A percentile compares a stretch with the other conserved stretches of the same genome.
Conservation (phyloP, 2,888 invertebrate genomes). For the Pyrrhia umbra region DNA sequence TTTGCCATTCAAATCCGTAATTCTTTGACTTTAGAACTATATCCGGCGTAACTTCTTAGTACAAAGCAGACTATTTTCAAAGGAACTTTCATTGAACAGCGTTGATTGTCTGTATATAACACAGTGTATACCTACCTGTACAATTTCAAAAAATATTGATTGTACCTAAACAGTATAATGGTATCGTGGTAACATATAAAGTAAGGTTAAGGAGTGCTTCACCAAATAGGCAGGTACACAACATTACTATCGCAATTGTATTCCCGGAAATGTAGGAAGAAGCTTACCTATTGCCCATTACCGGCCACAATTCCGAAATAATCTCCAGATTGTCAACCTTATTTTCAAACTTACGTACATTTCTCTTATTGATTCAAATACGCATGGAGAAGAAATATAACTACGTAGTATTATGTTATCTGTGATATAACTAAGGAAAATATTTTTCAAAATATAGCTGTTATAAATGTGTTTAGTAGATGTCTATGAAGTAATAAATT, state of each 20-base stretch:
- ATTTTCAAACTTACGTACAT: background rate
- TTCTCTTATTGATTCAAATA: slow-evolving; percentile 10
- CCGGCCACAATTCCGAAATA: slow-evolving; percentile 5
- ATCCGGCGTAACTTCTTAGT: slow-evolving; percentile 15
- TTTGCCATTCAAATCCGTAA: slow-evolving; percentile 32
- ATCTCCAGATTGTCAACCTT: slow-evolving; percentile 7
- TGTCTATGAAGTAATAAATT: slow-evolving; percentile 41
- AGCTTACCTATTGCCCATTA: slow-evolving; percentile 4
- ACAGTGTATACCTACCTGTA: too few species aligned
- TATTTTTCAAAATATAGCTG: background rate
- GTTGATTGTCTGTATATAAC: too few species aligned
- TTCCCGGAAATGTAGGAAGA: background rate
- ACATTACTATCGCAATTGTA: background rate
- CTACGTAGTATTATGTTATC: too few species aligned
- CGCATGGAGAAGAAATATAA: background rate
- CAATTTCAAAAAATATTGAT: background rate
- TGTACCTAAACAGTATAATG: background rate
- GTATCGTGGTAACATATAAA: background rate
- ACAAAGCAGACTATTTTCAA: slow-evolving; percentile 3
- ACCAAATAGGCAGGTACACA: background rate
- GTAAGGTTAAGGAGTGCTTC: too few species aligned
- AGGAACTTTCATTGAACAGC: background rate
- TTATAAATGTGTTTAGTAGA: slow-evolving; percentile 18
- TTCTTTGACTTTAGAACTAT: slow-evolving; percentile 23
- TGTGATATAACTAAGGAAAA: background rate